A percentile compares a stretch with the other conserved stretches of the same genome.
Conservation (phyloP, 2,113 vertebrate genomes). For the Charadrius vociferus region DNA sequence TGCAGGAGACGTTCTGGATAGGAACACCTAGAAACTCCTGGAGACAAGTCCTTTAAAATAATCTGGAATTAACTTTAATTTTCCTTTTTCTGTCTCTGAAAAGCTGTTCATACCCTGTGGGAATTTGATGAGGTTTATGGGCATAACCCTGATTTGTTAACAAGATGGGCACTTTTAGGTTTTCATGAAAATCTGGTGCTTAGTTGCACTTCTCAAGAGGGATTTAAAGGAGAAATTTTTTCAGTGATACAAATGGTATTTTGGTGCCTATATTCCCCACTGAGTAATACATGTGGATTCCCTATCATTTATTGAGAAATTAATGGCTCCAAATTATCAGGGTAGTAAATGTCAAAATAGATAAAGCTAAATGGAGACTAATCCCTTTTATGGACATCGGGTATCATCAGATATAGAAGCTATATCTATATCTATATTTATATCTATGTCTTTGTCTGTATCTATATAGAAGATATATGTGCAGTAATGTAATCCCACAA, state of each 20-base stretch:
- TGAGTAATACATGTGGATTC: neutral
- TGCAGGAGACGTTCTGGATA: neutral
- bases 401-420: neutral
- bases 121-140: neutral
- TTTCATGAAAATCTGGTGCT: neutral
- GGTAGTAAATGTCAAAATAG: constrained; percentile 8
- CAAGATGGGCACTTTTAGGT: neutral
- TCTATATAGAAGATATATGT: neutral
- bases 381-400: neutral
- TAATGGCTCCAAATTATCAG: neutral
- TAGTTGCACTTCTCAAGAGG: neutral
- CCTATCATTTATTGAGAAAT: neutral
- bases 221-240: neutral
- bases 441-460: too few species aligned
- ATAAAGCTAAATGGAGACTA: neutral
- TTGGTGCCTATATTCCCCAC: neutral
- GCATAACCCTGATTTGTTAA: neutral
- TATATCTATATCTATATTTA: too few species aligned
- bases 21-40: neutral
- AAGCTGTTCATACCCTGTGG: neutral
- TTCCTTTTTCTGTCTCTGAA: neutral
- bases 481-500: neutral
- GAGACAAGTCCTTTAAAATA: neutral
- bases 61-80: neutral
- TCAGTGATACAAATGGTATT: neutral